Percentiles rank a stretch among this genome's conserved stretches.
These are phyloP conservation scores for Aricia artaxerxes DNA, from an alignment of 2,888 invertebrate species.

Conservation along the genomic window DNA sequence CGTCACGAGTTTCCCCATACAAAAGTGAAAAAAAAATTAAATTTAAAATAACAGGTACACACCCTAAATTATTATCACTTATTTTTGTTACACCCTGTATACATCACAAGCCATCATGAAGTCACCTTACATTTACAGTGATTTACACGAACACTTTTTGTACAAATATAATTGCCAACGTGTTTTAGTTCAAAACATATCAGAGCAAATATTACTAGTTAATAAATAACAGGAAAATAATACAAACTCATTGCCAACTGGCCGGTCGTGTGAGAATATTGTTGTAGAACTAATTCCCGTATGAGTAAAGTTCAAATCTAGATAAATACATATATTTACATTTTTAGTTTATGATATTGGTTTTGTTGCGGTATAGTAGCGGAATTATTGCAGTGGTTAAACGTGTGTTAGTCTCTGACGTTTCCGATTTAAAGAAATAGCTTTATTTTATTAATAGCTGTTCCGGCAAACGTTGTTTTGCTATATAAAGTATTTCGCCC, in stretches of 20 bases:
- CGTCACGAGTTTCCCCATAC: too few species aligned
- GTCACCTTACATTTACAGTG: too few species aligned
- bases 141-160: too few species aligned
- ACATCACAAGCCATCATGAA: too few species aligned
- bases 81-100: too few species aligned
- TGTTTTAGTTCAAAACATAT: background rate
- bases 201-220: background rate
- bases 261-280: background rate
- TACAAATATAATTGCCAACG: background rate
- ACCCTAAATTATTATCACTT: too few species aligned
- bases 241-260: background rate
- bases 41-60: too few species aligned
- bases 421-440: background rate
- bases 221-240: background rate
- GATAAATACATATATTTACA: background rate
- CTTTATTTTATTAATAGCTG: background rate
- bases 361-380: background rate
- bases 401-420: background rate
- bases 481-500: too few species aligned
- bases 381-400: background rate
- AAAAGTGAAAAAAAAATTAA: too few species aligned
- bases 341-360: background rate
- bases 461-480: too few species aligned
- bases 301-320: constrained; percentile 4
- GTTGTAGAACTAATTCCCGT: background rate